Percentiles rank a stretch among this genome's conserved stretches.
Conservation (phyloP, 2,797 vertebrate genomes). For the Hipposideros larvatus region DNA sequence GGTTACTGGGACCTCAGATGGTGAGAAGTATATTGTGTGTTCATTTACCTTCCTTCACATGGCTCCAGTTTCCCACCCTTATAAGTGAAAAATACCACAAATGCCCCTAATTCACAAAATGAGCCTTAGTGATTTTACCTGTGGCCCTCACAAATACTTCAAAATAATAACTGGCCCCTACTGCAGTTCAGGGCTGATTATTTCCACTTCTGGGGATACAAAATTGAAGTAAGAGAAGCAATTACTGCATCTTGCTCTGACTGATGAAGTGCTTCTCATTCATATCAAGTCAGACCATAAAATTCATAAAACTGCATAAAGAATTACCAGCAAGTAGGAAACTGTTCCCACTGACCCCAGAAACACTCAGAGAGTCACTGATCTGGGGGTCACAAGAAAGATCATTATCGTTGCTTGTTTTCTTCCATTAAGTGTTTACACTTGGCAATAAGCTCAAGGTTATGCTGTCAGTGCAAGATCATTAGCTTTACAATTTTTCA, state of each 20-base stretch:
- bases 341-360: constrained; percentile 54
- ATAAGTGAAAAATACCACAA: background rate
- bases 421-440: constrained; percentile 64
- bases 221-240: constrained; percentile 29
- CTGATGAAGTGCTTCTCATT: constrained; percentile 37
- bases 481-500: constrained; percentile 80
- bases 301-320: constrained; percentile 50
- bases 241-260: constrained; percentile 30
- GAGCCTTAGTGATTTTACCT: constrained; percentile 15
- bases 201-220: constrained; percentile 32
- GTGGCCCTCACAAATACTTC: background rate
- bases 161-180: constrained; percentile 9
- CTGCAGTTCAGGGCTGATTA: background rate
- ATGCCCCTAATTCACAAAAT: background rate
- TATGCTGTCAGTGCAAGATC: constrained; percentile 73
- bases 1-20: background rate
- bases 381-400: constrained; percentile 30
- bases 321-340: constrained; percentile 24
- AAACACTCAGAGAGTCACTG: background rate
- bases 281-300: constrained; percentile 63
- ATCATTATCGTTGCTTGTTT: constrained; percentile 39
- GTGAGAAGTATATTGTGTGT: background rate
- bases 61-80: background rate
- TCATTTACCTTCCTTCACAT: background rate
- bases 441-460: constrained; percentile 77